These are phyloP conservation scores for Pseudolaguvia tuberculata DNA, from an alignment of 2,113 vertebrate species.

Conservation along the genomic window DNA sequence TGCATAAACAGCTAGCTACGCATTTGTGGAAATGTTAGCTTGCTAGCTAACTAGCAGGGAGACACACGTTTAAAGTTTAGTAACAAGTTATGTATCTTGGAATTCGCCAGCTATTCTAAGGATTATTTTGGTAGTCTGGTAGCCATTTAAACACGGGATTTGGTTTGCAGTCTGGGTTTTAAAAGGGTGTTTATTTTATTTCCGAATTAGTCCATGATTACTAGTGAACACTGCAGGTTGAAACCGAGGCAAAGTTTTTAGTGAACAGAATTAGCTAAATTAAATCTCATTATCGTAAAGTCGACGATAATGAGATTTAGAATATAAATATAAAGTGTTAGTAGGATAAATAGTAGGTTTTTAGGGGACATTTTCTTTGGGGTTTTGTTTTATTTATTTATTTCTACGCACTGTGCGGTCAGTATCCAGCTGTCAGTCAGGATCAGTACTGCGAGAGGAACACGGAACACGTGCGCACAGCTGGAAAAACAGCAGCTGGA, in stretches of 20 bases:
- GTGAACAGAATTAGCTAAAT: background rate
- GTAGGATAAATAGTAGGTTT: background rate
- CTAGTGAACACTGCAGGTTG: background rate
- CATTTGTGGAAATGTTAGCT: background rate
- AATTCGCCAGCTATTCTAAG: background rate
- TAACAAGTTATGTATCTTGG: background rate
- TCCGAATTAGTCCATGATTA: too few species aligned
- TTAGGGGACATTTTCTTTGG: background rate
- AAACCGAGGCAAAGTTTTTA: background rate
- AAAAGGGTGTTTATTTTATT: background rate
- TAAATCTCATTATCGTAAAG: too few species aligned
- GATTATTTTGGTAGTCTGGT: too few species aligned
- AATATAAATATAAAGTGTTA: too few species aligned
- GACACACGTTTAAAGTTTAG: conserved; percentile 10
- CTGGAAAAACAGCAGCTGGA: too few species aligned
- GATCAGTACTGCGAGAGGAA: background rate
- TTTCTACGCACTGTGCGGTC: background rate
- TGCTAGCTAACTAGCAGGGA: background rate
- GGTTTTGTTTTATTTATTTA: background rate
- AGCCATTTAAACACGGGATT: too few species aligned
- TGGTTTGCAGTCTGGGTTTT: background rate
- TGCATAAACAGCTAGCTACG: background rate
- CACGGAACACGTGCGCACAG: background rate
- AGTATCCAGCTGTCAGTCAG: background rate
- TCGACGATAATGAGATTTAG: too few species aligned